Percentiles rank a stretch among this genome's conserved stretches.
These are phyloP conservation scores for Criorhina ranunculi DNA, from an alignment of 2,888 invertebrate species.

Conservation along the genomic window DNA sequence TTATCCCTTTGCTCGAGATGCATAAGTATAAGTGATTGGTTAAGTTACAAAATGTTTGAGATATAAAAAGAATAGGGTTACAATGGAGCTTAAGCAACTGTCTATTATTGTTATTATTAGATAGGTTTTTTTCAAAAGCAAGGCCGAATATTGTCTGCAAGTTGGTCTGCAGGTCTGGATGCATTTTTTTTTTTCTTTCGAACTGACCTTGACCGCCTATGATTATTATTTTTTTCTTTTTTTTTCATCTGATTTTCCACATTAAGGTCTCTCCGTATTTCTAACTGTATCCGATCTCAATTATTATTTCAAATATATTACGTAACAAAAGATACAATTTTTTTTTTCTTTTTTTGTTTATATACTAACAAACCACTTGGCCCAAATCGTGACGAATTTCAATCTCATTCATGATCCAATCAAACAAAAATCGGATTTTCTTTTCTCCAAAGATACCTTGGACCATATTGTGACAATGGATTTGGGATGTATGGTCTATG, in stretches of 20 bases:
- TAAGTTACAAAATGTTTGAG: constrained; percentile 37
- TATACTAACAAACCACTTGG: constrained; percentile 55
- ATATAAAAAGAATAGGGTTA: constrained; percentile 32
- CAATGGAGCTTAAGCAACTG: constrained; percentile 50
- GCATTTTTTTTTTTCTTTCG: constrained; percentile 42
- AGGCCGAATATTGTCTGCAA: constrained; percentile 58
- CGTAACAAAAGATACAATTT: constrained; percentile 27
- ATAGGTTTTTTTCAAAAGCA: constrained; percentile 57
- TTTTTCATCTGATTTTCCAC: constrained; percentile 39
- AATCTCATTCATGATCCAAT: constrained; percentile 22
- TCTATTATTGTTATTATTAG: constrained; percentile 43
- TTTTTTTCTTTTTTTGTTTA: constrained; percentile 22
- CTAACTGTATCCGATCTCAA: constrained; percentile 60
- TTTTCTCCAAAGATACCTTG: constrained; percentile 13
- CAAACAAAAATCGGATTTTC: constrained; percentile 6
- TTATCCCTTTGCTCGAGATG: constrained; percentile 21
- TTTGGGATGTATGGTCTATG: constrained; percentile 1
- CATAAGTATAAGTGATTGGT: constrained; percentile 26
- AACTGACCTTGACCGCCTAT: constrained; percentile 72
- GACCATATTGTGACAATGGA: constrained; percentile 13
- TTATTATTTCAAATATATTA: constrained; percentile 53
- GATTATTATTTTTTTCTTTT: constrained; percentile 46
- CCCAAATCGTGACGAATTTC: constrained; percentile 46
- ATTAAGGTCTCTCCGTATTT: constrained; percentile 17
- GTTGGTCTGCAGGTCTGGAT: constrained; percentile 59